Evolutionary conservation across 2,797 vertebrate species (phyloP).

Genomic region (Clarias laeviceps): DNA sequence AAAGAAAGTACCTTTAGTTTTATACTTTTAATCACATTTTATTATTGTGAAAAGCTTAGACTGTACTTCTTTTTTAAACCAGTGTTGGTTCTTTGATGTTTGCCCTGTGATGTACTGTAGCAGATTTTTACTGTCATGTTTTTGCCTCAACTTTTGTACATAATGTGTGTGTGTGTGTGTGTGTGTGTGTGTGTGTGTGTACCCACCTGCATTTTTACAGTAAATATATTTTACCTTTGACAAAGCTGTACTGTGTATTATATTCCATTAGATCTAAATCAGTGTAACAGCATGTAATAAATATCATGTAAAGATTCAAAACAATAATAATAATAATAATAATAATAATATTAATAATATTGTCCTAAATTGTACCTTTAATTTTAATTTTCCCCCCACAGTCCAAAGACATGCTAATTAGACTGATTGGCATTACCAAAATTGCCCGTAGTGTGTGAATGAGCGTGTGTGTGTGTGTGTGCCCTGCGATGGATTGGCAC

Average conservation of each 20-base stretch:
- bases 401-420: too few species aligned
- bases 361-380: neutral
- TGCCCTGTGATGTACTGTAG: conserved; percentile 65
- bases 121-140: conserved; percentile 62
- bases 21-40: conserved; percentile 63
- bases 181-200: conserved; percentile 31
- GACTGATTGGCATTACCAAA: too few species aligned
- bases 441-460: too few species aligned
- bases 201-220: conserved; percentile 63
- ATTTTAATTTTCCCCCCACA: neutral
- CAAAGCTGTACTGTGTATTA: neutral
- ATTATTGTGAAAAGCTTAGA: conserved; percentile 67
- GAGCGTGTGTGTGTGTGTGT: too few species aligned
- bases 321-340: too few species aligned
- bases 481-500: too few species aligned
- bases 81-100: conserved; percentile 50
- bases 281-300: neutral
- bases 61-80: conserved; percentile 53
- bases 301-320: neutral
- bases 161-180: conserved; percentile 54
- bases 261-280: neutral
- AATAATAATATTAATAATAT: neutral
- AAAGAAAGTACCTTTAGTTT: conserved; percentile 57
- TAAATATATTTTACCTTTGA: conserved; percentile 72
- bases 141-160: conserved; percentile 74